Percentiles rank a stretch among this genome's conserved stretches.
phyloP scores from a whole-genome alignment of 2,797 vertebrate genomes.

The Amblyraja radiata region DNA sequence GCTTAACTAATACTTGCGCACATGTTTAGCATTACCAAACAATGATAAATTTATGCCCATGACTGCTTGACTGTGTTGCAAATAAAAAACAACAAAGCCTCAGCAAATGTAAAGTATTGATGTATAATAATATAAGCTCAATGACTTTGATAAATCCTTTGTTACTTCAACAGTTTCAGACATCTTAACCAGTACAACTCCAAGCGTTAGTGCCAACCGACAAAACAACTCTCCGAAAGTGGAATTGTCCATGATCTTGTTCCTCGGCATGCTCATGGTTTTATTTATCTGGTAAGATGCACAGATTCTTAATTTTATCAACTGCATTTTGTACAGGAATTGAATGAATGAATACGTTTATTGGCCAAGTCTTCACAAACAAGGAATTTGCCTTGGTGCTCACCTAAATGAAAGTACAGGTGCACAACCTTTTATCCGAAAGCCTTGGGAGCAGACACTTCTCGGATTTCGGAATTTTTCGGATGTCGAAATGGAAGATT shows the following conservation, averaged over 20 bases:
- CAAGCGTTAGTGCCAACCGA: neutral
- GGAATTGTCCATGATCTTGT: constrained; percentile 7
- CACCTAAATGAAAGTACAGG: neutral
- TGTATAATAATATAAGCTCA: neutral
- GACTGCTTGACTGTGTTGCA: neutral
- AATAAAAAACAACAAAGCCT: neutral
- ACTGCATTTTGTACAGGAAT: neutral
- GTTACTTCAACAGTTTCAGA: neutral
- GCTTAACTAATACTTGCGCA: too few species aligned
- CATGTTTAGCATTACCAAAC: too few species aligned
- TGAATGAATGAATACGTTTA: neutral
- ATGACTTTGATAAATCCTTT: neutral
- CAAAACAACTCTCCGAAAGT: neutral
- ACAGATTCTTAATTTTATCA: neutral
- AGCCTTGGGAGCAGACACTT: too few species aligned
- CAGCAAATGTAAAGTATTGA: neutral
- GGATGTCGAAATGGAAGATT: too few species aligned
- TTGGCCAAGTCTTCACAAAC: too few species aligned
- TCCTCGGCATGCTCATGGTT: neutral
- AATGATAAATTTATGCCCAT: neutral
- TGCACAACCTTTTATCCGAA: too few species aligned
- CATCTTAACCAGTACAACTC: neutral
- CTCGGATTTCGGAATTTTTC: too few species aligned
- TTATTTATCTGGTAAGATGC: constrained; percentile 36
- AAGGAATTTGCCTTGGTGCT: too few species aligned